Evolutionary conservation across 1,140 invertebrate genomes (phyloP), one percentile per base, ranked within the genome.

Genomic region (Halictus rubicundus): DNA sequence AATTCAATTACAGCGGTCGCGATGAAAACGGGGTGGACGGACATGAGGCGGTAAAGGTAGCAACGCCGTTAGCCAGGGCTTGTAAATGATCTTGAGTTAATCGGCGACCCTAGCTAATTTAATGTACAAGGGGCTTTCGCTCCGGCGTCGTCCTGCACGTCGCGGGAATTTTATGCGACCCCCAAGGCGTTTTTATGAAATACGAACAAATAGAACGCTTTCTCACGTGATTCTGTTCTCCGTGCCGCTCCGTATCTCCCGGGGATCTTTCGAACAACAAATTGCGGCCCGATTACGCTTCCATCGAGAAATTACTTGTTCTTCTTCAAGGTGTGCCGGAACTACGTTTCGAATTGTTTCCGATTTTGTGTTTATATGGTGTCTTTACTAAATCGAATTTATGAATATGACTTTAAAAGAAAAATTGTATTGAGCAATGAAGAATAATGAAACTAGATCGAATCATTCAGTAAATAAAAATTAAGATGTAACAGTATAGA

Each of bases 71-170:
- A 69, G 68, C 23, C 57, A 72, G 61, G 5, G 64, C 75, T 82
- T 83, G 81, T 88, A 87, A 88, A 88, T 87, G 87, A 88, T 88
- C 77, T 68, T 27, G 68, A 84, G 80, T 77, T 86, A 89, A 89
- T 87, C 85, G 83, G 87, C 86, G 80, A 87, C 81, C 78, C 73
- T n/a, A 37, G 52, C 63, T 78, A 79, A 79, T 79, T 79, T 74
- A 74, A 79, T 68, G 52, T 74, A 49, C 71, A 32, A 66, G 60
- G 74, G 78, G 59, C n/a, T 74, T 73, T 61, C 70, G 42, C 54
- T 74, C 25, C 61, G 39, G 14, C 49, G 23, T n/a, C 21, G 37
- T n/a, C 16, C 19, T 23, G 46, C 21, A 10, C 19, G 23, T 23
- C 16, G 25, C 27, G 59, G 16, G 61, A 78, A 78, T 78, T 78